Evolutionary conservation across 92 coral and sea anemone genomes (phyloP).

Genomic region (Epizoanthus scotinus): DNA sequence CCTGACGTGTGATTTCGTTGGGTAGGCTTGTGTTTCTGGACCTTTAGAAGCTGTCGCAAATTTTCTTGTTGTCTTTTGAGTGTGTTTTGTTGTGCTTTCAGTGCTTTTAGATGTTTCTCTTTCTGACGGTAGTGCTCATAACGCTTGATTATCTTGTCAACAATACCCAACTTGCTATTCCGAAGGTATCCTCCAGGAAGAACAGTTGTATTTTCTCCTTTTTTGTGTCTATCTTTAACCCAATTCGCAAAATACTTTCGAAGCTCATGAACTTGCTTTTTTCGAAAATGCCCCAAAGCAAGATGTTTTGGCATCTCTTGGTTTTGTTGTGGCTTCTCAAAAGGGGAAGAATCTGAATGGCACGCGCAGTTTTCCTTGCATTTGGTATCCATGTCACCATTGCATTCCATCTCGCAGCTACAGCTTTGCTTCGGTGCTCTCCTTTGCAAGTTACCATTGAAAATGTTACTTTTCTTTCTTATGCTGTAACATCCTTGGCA

Average conservation of each 20-base stretch:
- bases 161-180: conserved; percentile 38
- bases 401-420: conserved; percentile 73
- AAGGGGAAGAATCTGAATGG: conserved; percentile 40
- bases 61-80: conserved; percentile 51
- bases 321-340: conserved; percentile 18
- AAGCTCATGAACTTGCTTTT: conserved; percentile 40
- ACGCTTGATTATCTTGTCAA: conserved; percentile 65
- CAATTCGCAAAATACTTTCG: conserved; percentile 55
- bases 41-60: conserved; percentile 32
- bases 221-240: conserved; percentile 38
- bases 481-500: conserved; percentile 31
- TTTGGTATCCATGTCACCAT: conserved; percentile 28
- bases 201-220: neutral
- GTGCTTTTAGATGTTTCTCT: conserved; percentile 46
- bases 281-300: neutral
- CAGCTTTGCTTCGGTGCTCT: conserved; percentile 57
- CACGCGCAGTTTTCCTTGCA: conserved; percentile 78
- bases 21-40: neutral
- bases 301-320: neutral
- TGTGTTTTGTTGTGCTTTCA: conserved; percentile 53
- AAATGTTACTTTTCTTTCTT: conserved; percentile 27
- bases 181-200: neutral
- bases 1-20: neutral
- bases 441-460: neutral
- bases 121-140: conserved; percentile 67